These are phyloP conservation scores for Mohoua ochrocephala DNA, from an alignment of 2,113 vertebrate species.

Conservation along the genomic window DNA sequence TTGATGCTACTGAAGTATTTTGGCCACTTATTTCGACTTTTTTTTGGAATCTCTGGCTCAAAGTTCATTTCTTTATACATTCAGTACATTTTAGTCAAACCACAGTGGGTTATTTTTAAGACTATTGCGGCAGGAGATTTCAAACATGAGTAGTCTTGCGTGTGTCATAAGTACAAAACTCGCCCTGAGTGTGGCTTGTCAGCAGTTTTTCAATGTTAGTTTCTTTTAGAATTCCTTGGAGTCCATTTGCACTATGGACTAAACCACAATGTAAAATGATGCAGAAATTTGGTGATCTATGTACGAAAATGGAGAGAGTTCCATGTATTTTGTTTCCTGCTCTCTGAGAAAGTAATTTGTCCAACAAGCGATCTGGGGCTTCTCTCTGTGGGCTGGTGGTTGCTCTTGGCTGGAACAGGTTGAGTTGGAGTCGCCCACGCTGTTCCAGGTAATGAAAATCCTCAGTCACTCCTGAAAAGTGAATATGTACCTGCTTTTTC, in stretches of 20 bases:
- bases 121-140: not conserved
- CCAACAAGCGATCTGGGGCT: not conserved
- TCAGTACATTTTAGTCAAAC: slow-evolving; percentile 43
- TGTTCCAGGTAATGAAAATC: not conserved
- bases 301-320: not conserved
- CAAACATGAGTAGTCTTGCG: not conserved
- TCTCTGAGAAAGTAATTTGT: not conserved
- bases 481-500: not conserved
- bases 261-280: not conserved
- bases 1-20: not conserved
- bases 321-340: not conserved
- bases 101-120: not conserved
- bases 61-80: slow-evolving; percentile 1
- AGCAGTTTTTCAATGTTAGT: not conserved
- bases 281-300: not conserved
- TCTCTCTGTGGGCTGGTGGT: not conserved
- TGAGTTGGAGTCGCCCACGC: not conserved
- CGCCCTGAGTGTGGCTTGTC: not conserved
- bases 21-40: not conserved
- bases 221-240: not conserved
- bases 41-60: not conserved
- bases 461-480: not conserved
- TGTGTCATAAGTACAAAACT: not conserved
- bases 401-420: not conserved
- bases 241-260: not conserved